Evolutionary conservation across 2,888 invertebrate genomes (phyloP).

Genomic region (Allophyes oxyacanthae): DNA sequence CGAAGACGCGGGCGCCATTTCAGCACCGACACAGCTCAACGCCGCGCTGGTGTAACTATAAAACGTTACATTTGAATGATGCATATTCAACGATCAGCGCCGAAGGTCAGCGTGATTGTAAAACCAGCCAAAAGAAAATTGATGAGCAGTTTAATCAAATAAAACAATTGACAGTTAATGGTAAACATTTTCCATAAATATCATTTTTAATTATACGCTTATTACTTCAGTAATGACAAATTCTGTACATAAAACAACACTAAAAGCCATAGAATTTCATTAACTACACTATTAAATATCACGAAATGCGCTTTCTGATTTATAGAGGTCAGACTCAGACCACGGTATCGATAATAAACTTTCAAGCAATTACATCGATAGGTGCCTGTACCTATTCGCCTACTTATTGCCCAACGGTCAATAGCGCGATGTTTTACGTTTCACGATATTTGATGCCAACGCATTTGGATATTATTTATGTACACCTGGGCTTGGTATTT

Average conservation of each 20-base stretch:
- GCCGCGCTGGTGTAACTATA: no score
- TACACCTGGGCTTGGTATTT: neutral
- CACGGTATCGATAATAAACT: conserved; percentile 29
- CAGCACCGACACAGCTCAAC: no score
- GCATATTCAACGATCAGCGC: no score
- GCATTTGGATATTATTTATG: conserved; percentile 1
- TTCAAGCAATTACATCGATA: conserved; percentile 29
- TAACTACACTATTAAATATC: conserved; percentile 30
- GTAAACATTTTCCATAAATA: neutral
- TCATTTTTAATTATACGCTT: conserved; percentile 1
- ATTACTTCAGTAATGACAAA: neutral
- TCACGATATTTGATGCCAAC: neutral
- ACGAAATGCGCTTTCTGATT: conserved; percentile 50
- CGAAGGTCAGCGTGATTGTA: no score
- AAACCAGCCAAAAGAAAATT: neutral
- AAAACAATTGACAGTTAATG: no score
- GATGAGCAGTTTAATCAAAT: no score
- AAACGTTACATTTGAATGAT: no score
- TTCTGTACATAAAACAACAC: conserved; percentile 6
- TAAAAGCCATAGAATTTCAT: conserved; percentile 30
- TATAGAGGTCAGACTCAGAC: conserved; percentile 31
- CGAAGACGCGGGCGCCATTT: no score
- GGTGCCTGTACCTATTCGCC: conserved; percentile 1
- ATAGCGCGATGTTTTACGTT: neutral
- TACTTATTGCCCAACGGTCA: conserved; percentile 10